phyloP scores from a whole-genome alignment of 2,888 invertebrate genomes.

The Hydropsyche betteni region DNA sequence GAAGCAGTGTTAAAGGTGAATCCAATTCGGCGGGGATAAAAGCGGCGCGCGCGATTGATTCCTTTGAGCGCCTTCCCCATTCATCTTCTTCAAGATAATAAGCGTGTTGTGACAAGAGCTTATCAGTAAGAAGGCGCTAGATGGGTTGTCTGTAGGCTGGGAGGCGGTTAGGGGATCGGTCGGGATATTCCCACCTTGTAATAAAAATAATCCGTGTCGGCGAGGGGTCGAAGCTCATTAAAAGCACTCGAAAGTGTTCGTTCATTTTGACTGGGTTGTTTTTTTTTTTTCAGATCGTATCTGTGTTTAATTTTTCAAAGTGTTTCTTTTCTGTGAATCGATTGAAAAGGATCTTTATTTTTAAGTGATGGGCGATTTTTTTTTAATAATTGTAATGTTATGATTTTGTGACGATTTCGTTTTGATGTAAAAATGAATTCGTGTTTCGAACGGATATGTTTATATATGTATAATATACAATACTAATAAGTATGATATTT shows the following conservation, averaged over 20 bases:
- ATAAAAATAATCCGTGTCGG: conserved; percentile 38
- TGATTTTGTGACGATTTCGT: no score
- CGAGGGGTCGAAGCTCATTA: conserved; percentile 45
- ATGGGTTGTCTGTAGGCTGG: background rate
- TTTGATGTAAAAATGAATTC: no score
- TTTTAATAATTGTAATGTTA: no score
- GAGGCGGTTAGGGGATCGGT: background rate
- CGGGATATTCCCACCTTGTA: background rate
- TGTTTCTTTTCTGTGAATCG: no score
- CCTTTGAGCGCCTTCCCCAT: conserved; percentile 17
- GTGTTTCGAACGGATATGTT: no score
- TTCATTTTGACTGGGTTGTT: conserved; percentile 20
- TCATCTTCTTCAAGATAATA: conserved; percentile 35
- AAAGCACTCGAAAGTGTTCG: conserved; percentile 49
- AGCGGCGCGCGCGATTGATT: conserved; percentile 30
- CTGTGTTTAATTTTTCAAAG: no score
- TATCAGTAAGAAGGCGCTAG: conserved; percentile 13
- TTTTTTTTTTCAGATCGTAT: no score
- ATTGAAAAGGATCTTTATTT: no score
- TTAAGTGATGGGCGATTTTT: no score
- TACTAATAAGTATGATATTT: no score
- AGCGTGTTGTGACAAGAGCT: conserved; percentile 37
- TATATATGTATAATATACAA: no score
- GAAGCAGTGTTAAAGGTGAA: conserved; percentile 9
- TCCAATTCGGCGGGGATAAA: conserved; percentile 18